Conservation (phyloP, 2,113 vertebrate genomes). For the Peromyscus californicus region DNA sequence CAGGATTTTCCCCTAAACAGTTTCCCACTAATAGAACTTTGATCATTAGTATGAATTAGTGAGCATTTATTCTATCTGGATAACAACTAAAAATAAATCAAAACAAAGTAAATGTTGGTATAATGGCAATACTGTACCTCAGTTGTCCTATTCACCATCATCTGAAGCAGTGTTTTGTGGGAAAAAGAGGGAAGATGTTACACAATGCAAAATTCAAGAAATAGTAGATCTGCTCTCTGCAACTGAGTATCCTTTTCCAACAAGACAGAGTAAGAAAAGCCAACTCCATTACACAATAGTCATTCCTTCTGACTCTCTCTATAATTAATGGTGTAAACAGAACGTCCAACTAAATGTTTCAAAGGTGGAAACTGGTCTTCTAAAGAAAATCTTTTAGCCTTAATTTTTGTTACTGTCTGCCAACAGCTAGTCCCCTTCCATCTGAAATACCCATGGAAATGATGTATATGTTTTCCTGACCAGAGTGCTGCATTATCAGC, state of each 20-base stretch:
- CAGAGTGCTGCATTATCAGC: background rate
- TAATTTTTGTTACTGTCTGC: background rate
- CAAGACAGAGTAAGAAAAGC: conserved; percentile 73
- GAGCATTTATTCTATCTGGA: conserved; percentile 54
- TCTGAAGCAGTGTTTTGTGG: conserved; percentile 94
- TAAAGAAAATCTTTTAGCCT: conserved; percentile 33
- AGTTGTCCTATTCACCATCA: conserved; percentile 99
- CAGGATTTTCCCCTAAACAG: background rate
- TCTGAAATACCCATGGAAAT: conserved; percentile 31
- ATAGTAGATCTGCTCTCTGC: conserved; percentile 66
- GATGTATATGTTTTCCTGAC: background rate
- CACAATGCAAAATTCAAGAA: conserved; percentile 72
- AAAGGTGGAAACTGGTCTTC: conserved; percentile 6
- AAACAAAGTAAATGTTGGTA: conserved; percentile 3
- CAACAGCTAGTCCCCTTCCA: background rate
- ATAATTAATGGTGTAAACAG: conserved; percentile 1
- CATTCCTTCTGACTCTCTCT: conserved; percentile 43
- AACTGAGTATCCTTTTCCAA: conserved; percentile 74
- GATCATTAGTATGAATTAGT: conserved; percentile 80
- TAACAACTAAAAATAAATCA: conserved; percentile 36
- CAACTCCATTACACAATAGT: background rate
- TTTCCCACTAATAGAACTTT: conserved; percentile 34
- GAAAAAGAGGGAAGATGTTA: conserved; percentile 90
- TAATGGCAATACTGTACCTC: conserved; percentile 92
- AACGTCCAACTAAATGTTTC: conserved; percentile 41